Evolutionary conservation across 1,140 invertebrate genomes (phyloP).

Genomic region (Drosophila seguyi): DNA sequence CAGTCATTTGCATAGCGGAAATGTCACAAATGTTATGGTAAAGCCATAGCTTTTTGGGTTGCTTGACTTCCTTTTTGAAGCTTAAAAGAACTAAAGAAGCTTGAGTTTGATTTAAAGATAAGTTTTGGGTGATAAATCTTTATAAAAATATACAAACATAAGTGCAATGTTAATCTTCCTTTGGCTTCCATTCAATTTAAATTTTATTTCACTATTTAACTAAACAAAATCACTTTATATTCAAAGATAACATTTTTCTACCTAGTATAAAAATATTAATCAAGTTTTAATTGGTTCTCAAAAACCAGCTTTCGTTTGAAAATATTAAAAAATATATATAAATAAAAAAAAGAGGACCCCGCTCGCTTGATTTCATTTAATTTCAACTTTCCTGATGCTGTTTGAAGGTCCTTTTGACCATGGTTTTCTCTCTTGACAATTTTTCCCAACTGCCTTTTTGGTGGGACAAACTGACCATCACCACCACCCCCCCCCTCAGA

Average conservation of each 20-base stretch:
- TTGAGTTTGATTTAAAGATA: background rate
- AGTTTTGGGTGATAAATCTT: too few relatives aligned
- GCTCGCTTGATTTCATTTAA: background rate
- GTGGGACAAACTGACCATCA: background rate
- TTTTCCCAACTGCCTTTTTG: background rate
- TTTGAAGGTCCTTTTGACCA: conserved; percentile 1
- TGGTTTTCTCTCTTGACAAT: background rate
- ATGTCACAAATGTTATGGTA: conserved; percentile 37
- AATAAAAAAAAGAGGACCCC: too few relatives aligned
- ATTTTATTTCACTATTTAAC: too few relatives aligned
- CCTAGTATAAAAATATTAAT: too few relatives aligned
- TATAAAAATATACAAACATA: too few relatives aligned
- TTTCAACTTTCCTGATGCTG: background rate
- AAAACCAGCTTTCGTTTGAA: too few relatives aligned
- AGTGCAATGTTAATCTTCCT: too few relatives aligned
- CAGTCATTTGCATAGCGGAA: conserved; percentile 50
- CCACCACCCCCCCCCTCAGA: background rate
- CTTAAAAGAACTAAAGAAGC: background rate
- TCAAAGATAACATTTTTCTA: too few relatives aligned
- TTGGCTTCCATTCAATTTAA: too few relatives aligned
- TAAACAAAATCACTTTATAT: too few relatives aligned
- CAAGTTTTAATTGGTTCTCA: too few relatives aligned
- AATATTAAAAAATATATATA: too few relatives aligned
- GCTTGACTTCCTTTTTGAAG: background rate
- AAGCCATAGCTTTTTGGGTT: background rate